phyloP scores from a whole-genome alignment of 2,888 invertebrate genomes.

The Caradrina clavipalpis region DNA sequence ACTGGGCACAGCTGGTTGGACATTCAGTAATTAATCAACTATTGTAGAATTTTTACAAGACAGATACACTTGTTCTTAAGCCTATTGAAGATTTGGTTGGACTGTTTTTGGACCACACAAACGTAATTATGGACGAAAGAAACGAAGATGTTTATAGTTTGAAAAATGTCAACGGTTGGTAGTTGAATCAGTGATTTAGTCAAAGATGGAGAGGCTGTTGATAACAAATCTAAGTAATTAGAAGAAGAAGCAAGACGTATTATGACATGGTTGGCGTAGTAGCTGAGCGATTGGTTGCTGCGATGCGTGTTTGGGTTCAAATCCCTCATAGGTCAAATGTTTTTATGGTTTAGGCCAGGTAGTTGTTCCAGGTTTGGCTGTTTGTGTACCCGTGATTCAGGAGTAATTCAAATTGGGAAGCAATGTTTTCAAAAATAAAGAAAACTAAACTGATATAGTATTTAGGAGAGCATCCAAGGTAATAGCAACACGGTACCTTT shows the following conservation, averaged over 20 bases:
- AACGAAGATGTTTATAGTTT: slow-evolving; percentile 23
- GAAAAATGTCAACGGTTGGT: neutral
- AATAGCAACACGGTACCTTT: neutral
- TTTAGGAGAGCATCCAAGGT: too few species aligned
- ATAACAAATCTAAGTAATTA: neutral
- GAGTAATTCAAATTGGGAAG: too few species aligned
- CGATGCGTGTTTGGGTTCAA: too few species aligned
- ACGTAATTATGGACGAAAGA: slow-evolving; percentile 35
- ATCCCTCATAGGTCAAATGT: too few species aligned
- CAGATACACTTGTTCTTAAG: slow-evolving; percentile 60
- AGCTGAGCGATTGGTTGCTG: too few species aligned
- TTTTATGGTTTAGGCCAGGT: too few species aligned
- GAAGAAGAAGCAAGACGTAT: too few species aligned
- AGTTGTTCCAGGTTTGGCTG: too few species aligned
- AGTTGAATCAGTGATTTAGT: neutral
- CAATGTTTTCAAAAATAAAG: too few species aligned
- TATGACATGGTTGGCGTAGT: too few species aligned
- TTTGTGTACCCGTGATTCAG: too few species aligned
- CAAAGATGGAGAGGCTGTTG: neutral
- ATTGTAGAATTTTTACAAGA: slow-evolving; percentile 50
- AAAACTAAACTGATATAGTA: too few species aligned
- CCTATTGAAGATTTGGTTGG: slow-evolving; percentile 31
- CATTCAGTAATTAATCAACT: slow-evolving; percentile 57
- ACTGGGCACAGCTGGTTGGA: slow-evolving; percentile 41
- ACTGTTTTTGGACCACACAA: slow-evolving; percentile 30